Evolutionary conservation across 2,113 vertebrate species (phyloP), one percentile per base, ranked within the genome.

Genomic region (Sinocyclocheilus maitianheensis): DNA sequence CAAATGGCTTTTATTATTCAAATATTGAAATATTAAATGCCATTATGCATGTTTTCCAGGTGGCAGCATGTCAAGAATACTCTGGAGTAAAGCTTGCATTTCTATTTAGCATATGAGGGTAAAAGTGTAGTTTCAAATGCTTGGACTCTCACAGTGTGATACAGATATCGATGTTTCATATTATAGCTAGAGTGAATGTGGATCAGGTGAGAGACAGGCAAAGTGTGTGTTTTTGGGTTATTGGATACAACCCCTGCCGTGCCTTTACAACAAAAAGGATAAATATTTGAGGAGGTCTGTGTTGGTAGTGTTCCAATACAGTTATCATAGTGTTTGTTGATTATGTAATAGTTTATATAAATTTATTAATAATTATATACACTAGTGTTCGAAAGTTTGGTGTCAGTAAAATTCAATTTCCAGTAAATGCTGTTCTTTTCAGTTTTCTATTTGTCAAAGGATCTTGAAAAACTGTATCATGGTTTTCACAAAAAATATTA

Each of bases 1-100:
- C 78, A 83, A 89, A 86, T 74, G 83, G 18, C 83, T 78, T 89
- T 85, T 72, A 63, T 79, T 78, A 85, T 88, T 83, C 87, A 82
- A 86, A 81, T 84, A 79, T 85, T 85, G 55, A 87, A 87, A 85
- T 84, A 83, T 87, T 83, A 69, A 78, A 43, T 26, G 48, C 40
- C 40, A 72, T 67, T 85, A 78, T 72, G 84, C 84, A 34, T 30
- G 37, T 37, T 30, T 24, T 43, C 76, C 72, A 34, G 62, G 40
- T 48, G 74, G 62, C 74, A 74, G 51, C 55, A 58, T 83, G 78
- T 78, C 62, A 63, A n/a, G 37, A 83, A 88, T 43, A 34, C 69
- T 78, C 51, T 16, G 16, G 60, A 83, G 62, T 43, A 40, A 2
- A 84, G 48, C n/a, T 79, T 1, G 6, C 65, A 22, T 65, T 40